phyloP scores from a whole-genome alignment of 2,888 invertebrate species.

The Diploptera punctata region DNA sequence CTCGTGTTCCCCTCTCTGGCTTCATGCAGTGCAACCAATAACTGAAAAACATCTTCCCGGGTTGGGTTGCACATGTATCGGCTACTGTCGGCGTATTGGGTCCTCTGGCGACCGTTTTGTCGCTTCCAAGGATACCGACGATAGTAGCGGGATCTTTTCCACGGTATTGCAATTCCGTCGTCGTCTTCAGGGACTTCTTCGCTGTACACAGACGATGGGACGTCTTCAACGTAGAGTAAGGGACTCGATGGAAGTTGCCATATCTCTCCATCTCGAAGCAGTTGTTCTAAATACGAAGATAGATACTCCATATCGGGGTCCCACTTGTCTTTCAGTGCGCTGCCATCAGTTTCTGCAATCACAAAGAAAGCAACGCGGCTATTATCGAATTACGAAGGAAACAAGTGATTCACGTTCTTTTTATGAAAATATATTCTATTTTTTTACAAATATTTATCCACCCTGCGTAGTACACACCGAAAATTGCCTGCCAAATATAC shows the following conservation, averaged over 20 bases:
- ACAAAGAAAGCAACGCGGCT: not conserved
- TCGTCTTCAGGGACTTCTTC: not conserved
- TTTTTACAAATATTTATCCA: too few species aligned
- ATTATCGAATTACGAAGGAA: too few species aligned
- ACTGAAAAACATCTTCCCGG: constrained; percentile 65
- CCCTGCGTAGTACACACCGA: too few species aligned
- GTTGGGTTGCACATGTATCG: constrained; percentile 67
- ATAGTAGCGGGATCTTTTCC: constrained; percentile 64
- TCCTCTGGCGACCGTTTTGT: constrained; percentile 54
- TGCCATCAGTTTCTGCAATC: too few species aligned
- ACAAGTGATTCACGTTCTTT: too few species aligned
- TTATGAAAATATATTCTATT: too few species aligned
- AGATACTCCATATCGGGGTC: constrained; percentile 21
- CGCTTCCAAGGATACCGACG: constrained; percentile 69
- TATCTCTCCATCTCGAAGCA: constrained; percentile 21
- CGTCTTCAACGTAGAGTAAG: constrained; percentile 34
- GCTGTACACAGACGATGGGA: too few species aligned
- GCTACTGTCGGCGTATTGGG: constrained; percentile 62
- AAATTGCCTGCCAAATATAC: too few species aligned
- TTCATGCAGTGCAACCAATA: constrained; percentile 66
- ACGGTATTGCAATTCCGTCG: not conserved
- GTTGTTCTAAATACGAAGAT: constrained; percentile 26
- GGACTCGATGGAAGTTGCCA: constrained; percentile 23
- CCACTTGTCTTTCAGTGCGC: not conserved
- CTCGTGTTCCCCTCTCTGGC: constrained; percentile 62